phyloP scores from a whole-genome alignment of 1,140 invertebrate genomes.

The Caenorhabditis latens region DNA sequence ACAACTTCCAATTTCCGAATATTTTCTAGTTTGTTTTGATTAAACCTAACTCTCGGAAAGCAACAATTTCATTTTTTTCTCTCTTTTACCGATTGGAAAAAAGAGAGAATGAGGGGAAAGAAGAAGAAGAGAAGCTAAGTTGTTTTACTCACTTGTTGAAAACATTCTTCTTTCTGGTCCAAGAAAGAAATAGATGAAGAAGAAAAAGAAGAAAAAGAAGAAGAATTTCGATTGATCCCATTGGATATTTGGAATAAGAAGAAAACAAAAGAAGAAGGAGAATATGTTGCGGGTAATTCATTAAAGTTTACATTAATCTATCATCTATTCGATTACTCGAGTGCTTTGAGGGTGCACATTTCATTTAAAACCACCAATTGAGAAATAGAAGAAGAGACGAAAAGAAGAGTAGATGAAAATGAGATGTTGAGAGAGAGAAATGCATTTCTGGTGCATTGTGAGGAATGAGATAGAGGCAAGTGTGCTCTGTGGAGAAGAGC shows the following conservation, averaged over 20 bases:
- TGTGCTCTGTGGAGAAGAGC: not conserved
- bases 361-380: not conserved
- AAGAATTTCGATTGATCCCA: not conserved
- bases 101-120: not conserved
- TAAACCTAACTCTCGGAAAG: not conserved
- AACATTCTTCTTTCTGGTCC: not conserved
- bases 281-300: too few species aligned
- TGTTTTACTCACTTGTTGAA: conserved; percentile 14
- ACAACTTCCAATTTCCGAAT: too few species aligned
- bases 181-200: not conserved
- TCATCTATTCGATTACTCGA: too few species aligned
- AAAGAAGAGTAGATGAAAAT: not conserved
- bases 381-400: not conserved
- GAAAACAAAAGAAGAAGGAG: not conserved
- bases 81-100: not conserved
- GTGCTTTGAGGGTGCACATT: not conserved
- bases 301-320: too few species aligned
- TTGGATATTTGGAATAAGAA: not conserved
- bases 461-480: not conserved
- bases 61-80: not conserved
- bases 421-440: not conserved
- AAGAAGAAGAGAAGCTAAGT: not conserved
- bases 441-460: not conserved
- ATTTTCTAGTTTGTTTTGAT: not conserved
- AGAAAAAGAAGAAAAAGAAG: not conserved